Evolutionary conservation across 2,888 invertebrate species (phyloP).

Genomic region (Catocala fraxini): DNA sequence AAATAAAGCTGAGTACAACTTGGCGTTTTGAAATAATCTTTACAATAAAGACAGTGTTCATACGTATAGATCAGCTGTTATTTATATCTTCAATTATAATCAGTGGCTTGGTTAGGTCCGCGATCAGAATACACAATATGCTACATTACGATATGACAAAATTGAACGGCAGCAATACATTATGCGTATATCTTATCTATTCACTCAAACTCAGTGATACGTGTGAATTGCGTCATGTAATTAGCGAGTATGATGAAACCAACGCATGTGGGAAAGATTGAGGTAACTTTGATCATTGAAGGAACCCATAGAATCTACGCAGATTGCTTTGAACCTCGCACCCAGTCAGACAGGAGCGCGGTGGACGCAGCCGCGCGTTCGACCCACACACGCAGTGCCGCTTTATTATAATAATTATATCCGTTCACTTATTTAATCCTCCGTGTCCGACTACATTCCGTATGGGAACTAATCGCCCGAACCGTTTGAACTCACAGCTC

Average conservation of each 20-base stretch:
- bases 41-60: no score
- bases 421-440: constrained; percentile 15
- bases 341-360: constrained; percentile 2
- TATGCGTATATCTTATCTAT: constrained; percentile 10
- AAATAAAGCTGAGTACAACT: no score
- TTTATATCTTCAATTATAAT: no score
- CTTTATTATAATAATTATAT: constrained; percentile 10
- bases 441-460: constrained; percentile 8
- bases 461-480: constrained; percentile 11
- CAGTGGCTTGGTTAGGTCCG: no score
- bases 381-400: constrained; percentile 11
- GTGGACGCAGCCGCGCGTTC: neutral
- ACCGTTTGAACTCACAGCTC: constrained; percentile 15
- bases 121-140: neutral
- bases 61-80: no score
- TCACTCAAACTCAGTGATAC: constrained; percentile 11
- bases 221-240: constrained; percentile 12
- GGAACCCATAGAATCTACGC: neutral
- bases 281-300: constrained; percentile 14
- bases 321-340: constrained; percentile 13
- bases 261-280: neutral
- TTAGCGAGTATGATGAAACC: constrained; percentile 3
- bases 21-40: no score
- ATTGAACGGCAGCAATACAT: constrained; percentile 5
- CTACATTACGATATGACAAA: neutral